Evolutionary conservation across 2,888 invertebrate genomes (phyloP).

Genomic region (Ichneumon xanthorius): DNA sequence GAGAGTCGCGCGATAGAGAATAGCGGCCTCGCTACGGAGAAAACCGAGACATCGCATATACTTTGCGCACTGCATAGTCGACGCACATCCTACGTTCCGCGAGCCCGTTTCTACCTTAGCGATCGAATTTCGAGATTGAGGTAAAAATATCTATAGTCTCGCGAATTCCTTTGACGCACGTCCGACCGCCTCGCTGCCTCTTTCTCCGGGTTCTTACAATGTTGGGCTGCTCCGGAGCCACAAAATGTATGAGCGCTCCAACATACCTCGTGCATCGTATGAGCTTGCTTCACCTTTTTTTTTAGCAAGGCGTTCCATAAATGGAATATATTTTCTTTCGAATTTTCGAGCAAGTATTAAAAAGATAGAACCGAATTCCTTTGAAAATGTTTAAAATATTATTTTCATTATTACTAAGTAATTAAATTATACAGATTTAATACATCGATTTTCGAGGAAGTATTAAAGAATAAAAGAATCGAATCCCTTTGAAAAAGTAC

Average conservation of each 20-base stretch:
- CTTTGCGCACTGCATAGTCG: not conserved
- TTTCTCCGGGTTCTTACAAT: not conserved
- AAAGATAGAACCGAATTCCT: too few species aligned
- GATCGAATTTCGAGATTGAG: constrained; percentile 56
- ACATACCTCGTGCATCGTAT: too few species aligned
- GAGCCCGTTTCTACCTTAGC: constrained; percentile 38
- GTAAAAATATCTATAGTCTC: constrained; percentile 57
- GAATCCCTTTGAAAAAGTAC: too few species aligned
- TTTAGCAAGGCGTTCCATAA: not conserved
- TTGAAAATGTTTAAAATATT: too few species aligned
- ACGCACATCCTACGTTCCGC: not conserved
- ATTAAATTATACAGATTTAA: too few species aligned
- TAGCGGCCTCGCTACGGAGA: constrained; percentile 26
- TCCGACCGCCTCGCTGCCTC: not conserved
- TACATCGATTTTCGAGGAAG: too few species aligned
- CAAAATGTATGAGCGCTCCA: too few species aligned
- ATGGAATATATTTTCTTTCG: not conserved
- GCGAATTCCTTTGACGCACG: constrained; percentile 56
- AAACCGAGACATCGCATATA: constrained; percentile 1
- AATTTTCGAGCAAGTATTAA: not conserved
- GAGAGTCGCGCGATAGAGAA: constrained; percentile 42
- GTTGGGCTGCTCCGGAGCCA: too few species aligned
- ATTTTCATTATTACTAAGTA: too few species aligned
- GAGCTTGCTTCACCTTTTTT: too few species aligned
- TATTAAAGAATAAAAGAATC: too few species aligned